Percentiles rank a stretch among this genome's conserved stretches.
phyloP scores from a whole-genome alignment of 2,113 vertebrate species.

The Meleagris gallopavo region DNA sequence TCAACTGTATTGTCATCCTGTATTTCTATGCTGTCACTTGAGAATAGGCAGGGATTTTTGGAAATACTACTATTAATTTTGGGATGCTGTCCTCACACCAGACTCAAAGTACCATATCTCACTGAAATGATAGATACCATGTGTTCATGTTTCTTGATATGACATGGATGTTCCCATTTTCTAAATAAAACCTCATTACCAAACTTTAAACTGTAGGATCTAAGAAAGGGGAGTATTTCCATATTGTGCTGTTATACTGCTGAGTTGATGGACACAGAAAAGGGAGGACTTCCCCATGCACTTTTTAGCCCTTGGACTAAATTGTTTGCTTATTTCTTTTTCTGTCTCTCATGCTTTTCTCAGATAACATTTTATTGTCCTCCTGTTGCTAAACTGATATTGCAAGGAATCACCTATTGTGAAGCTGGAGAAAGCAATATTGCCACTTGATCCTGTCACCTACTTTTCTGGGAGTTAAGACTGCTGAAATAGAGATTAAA shows the following conservation, averaged over 20 bases:
- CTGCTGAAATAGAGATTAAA: slow-evolving; percentile 3
- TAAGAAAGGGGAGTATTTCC: background rate
- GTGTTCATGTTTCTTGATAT: background rate
- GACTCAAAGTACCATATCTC: background rate
- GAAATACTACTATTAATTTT: background rate
- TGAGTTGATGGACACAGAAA: background rate
- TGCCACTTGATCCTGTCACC: background rate
- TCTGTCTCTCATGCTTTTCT: background rate
- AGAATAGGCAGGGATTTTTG: background rate
- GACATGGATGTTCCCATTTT: background rate
- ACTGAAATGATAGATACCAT: background rate
- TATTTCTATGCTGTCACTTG: background rate
- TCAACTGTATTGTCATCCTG: background rate
- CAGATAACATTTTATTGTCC: background rate
- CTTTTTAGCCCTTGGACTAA: background rate
- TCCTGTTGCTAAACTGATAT: slow-evolving; percentile 3
- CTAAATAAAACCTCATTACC: background rate
- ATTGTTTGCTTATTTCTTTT: background rate
- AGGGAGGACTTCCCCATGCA: background rate
- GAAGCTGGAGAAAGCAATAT: slow-evolving; percentile 2
- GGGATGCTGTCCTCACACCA: background rate
- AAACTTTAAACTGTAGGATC: background rate
- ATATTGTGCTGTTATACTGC: background rate
- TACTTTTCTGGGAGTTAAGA: background rate
- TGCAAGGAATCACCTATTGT: background rate